phyloP scores from a whole-genome alignment of 2,797 vertebrate species.

The Neoniphon sammara region DNA sequence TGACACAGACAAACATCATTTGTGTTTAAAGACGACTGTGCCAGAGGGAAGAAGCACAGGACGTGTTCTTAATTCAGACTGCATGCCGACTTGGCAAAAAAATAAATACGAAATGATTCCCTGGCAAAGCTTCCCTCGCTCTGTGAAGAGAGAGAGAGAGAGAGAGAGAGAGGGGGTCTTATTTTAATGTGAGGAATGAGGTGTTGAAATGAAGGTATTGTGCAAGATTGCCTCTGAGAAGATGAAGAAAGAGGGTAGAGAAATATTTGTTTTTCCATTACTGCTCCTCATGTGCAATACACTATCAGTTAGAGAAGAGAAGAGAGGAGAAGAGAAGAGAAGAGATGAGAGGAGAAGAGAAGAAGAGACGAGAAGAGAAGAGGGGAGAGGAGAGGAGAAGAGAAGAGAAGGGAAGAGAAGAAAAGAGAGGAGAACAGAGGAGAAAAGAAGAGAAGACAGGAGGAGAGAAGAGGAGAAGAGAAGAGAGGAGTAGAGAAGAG shows the following conservation, averaged over 20 bases:
- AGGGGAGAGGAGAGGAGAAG: too few species aligned
- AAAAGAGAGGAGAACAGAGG: too few species aligned
- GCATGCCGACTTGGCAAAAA: constrained; percentile 32
- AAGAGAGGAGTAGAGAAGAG: too few species aligned
- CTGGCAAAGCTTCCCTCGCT: background rate
- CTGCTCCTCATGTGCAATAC: background rate
- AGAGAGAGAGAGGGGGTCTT: too few species aligned
- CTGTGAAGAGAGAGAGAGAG: background rate
- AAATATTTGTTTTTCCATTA: constrained; percentile 39
- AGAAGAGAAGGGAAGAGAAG: too few species aligned
- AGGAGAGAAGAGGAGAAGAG: constrained; percentile 1
- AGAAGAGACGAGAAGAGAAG: too few species aligned
- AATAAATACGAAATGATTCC: constrained; percentile 12
- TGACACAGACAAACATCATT: constrained; percentile 34
- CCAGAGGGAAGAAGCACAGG: background rate
- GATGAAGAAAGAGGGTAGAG: background rate
- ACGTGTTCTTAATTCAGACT: constrained; percentile 15
- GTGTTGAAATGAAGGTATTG: constrained; percentile 5
- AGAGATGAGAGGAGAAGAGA: too few species aligned
- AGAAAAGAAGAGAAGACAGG: background rate
- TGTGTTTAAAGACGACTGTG: constrained; percentile 27
- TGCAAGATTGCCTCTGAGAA: background rate
- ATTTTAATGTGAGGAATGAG: constrained; percentile 12
- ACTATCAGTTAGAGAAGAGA: constrained; percentile 7
- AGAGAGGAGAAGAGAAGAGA: background rate